Evolutionary conservation across 2,888 invertebrate species (phyloP).

Genomic region (Orchesella flavescens): DNA sequence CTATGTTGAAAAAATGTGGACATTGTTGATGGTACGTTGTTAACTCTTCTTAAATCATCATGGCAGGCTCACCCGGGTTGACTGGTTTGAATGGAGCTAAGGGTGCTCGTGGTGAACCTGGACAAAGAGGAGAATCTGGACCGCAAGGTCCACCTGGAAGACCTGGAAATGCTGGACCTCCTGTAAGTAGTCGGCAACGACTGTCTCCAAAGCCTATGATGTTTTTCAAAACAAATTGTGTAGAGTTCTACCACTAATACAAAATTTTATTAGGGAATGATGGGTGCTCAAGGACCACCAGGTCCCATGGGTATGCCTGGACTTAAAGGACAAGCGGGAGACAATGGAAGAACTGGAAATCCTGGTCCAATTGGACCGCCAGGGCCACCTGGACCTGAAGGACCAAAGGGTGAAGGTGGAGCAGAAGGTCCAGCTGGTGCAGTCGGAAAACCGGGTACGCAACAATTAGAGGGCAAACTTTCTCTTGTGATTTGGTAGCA

Average conservation of each 20-base stretch:
- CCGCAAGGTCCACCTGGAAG: slow-evolving; percentile 85
- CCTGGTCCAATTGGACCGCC: slow-evolving; percentile 81
- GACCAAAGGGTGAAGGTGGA: slow-evolving; percentile 83
- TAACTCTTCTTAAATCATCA: background rate
- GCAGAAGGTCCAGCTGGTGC: slow-evolving; percentile 82
- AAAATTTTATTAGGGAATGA: slow-evolving; percentile 79
- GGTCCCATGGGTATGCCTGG: slow-evolving; percentile 83
- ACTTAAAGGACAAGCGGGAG: slow-evolving; percentile 82
- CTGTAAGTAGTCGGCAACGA: too few species aligned
- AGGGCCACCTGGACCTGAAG: slow-evolving; percentile 83
- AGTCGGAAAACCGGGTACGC: slow-evolving; percentile 80
- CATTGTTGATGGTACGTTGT: background rate
- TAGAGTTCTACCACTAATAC: background rate
- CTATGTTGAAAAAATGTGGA: background rate
- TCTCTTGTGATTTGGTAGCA: slow-evolving; percentile 2
- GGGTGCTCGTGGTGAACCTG: slow-evolving; percentile 84
- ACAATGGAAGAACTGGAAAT: slow-evolving; percentile 81
- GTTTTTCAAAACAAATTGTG: slow-evolving; percentile 10
- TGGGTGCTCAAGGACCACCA: slow-evolving; percentile 81
- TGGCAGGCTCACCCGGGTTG: slow-evolving; percentile 79
- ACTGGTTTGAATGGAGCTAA: slow-evolving; percentile 81
- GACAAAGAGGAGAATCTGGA: slow-evolving; percentile 84
- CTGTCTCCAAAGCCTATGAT: too few species aligned
- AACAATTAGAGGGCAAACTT: background rate
- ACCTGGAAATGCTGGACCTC: slow-evolving; percentile 83